Evolutionary conservation across 2,113 vertebrate genomes (phyloP), one percentile per base, ranked within the genome.

Genomic region (Laticauda laticaudata): DNA sequence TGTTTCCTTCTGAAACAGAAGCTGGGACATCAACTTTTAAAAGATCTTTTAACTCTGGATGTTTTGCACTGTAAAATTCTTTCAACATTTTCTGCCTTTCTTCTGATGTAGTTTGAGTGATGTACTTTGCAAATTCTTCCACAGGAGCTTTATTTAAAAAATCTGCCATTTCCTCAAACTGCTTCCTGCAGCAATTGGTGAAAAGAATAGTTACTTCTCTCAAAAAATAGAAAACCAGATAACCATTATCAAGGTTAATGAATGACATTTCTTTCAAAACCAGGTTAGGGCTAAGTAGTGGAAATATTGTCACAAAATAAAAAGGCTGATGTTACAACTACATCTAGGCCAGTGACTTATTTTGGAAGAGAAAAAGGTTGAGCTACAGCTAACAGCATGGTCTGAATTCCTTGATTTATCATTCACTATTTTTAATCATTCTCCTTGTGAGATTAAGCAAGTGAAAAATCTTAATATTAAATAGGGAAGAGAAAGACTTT

Each of bases 81-180:
- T 92, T 96, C 8, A 99, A 97, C 97, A 98, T 98, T 94, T 93
- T 94, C 91, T 98, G 97, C 75, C 99, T 98, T 92, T 97, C 96
- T 95, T 97, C 96, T 61, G 99, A 99, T 69, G 97, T 96, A 92
- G 97, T 96, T 92, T 95, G 97, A 92, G 97, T 87, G 95, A 99
- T 94, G 64, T 97, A 93, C 43, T 95, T 94, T 61, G 98, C 98
- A 94, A 99, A 98, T 57, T 98, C 97, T 93, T 97, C 95, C 53
- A 97, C 93, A 69, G 98, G 98, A 92, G 94, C 34, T 29, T 97
- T 97, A 43, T 97, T 96, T 53, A 98, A 98, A 91, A 97, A 96
- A 64, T 95, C 96, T 20, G 98, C 97, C 98, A 99, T 99, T 95
- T 99, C 98, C 92, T 98, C 97, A 96, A 99, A 98, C 56, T 99